Evolutionary conservation across 2,797 vertebrate species (phyloP).

Genomic region (Propithecus deckenii): DNA sequence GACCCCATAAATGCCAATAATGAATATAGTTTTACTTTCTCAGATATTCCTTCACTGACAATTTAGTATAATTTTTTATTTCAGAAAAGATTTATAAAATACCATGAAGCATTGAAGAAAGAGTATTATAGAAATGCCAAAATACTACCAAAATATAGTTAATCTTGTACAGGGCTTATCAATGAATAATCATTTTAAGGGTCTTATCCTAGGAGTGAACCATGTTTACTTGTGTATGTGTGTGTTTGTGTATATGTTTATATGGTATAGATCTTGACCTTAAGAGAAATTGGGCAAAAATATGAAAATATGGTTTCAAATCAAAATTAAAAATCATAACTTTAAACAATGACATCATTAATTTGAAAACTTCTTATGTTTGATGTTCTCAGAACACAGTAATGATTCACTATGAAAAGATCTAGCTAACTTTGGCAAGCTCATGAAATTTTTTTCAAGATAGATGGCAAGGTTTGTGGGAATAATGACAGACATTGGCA

Average conservation of each 20-base stretch:
- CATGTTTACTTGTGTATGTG: neutral
- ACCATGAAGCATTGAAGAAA: neutral
- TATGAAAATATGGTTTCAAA: neutral
- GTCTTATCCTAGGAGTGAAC: neutral
- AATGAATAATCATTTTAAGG: neutral
- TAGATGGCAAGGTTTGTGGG: constrained; percentile 14
- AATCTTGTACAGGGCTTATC: neutral
- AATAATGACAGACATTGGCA: constrained; percentile 32
- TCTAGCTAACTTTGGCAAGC: neutral
- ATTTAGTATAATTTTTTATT: constrained; percentile 36
- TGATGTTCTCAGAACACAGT: neutral
- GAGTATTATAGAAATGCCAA: neutral
- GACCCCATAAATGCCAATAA: neutral
- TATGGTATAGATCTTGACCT: neutral
- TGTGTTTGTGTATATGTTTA: neutral
- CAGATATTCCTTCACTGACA: neutral
- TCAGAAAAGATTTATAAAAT: constrained; percentile 8
- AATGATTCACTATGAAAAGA: neutral
- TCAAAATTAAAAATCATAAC: neutral
- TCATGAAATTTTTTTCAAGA: neutral
- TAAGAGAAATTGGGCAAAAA: constrained; percentile 32
- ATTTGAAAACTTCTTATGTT: neutral
- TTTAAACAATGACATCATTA: constrained; percentile 12
- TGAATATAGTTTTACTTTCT: constrained; percentile 36
- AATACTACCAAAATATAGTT: constrained; percentile 39